phyloP scores from a whole-genome alignment of 2,888 invertebrate species.

The Xylophagus ater region DNA sequence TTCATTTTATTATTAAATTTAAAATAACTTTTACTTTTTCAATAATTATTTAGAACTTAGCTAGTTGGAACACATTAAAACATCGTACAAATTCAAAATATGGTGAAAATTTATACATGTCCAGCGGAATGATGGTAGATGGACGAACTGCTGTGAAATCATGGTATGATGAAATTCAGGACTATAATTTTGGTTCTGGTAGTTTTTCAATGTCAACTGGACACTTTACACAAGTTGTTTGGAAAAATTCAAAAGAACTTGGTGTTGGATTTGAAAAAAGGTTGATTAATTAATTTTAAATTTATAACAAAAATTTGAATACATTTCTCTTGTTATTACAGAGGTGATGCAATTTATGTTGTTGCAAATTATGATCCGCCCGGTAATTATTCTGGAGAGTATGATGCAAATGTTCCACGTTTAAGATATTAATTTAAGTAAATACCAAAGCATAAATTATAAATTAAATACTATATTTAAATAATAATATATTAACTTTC shows the following conservation, averaged over 20 bases:
- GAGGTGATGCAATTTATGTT: constrained; percentile 36
- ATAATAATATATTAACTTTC: neutral
- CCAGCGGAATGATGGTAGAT: constrained; percentile 54
- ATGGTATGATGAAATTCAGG: constrained; percentile 63
- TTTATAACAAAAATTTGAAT: neutral
- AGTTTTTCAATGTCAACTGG: constrained; percentile 56
- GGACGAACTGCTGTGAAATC: constrained; percentile 63
- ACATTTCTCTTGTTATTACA: neutral
- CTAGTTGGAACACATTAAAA: constrained; percentile 51
- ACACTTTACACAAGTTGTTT: constrained; percentile 69
- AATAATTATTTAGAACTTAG: constrained; percentile 33
- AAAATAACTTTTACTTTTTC: neutral
- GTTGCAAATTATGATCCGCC: constrained; percentile 80
- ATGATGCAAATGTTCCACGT: constrained; percentile 51
- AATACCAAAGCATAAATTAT: too few species aligned
- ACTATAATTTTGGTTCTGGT: constrained; percentile 47
- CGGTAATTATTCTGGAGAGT: constrained; percentile 70
- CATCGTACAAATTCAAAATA: constrained; percentile 64
- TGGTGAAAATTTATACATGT: constrained; percentile 68
- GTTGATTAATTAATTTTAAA: constrained; percentile 3
- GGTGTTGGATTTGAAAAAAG: constrained; percentile 56
- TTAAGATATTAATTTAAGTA: too few species aligned
- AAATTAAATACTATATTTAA: too few species aligned
- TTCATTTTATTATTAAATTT: neutral
- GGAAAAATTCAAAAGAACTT: constrained; percentile 58